Conservation (phyloP, 2,888 invertebrate species). For the Gari tellinella region DNA sequence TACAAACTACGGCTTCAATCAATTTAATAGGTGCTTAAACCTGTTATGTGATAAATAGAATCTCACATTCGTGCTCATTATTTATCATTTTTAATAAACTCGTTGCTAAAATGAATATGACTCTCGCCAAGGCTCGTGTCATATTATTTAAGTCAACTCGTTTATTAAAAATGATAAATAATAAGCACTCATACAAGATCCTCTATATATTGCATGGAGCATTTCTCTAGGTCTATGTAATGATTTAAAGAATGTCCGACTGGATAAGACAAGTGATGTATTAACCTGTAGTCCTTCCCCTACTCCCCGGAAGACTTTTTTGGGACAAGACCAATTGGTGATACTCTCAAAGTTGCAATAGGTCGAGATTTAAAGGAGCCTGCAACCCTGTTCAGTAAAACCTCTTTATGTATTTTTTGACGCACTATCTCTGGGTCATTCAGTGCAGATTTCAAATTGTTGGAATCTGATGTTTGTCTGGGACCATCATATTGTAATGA, state of each 20-base stretch:
- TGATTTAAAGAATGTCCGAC: slow-evolving; percentile 29
- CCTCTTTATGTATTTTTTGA: slow-evolving; percentile 16
- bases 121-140: too few relatives aligned
- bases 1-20: too few relatives aligned
- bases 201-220: slow-evolving; percentile 49
- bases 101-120: too few relatives aligned
- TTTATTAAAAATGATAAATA: too few relatives aligned
- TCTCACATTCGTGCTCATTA: too few relatives aligned
- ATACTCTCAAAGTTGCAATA: slow-evolving; percentile 19
- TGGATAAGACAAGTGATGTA: slow-evolving; percentile 43
- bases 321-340: slow-evolving; percentile 35
- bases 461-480: background rate
- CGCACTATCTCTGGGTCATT: background rate
- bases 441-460: slow-evolving; percentile 15
- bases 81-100: too few relatives aligned
- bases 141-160: too few relatives aligned
- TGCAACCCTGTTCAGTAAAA: slow-evolving; percentile 14
- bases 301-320: slow-evolving; percentile 28
- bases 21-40: too few relatives aligned
- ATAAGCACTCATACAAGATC: too few relatives aligned
- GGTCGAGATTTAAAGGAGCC: slow-evolving; percentile 25
- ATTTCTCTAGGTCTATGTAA: slow-evolving; percentile 28
- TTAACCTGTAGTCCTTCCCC: slow-evolving; percentile 23
- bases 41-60: too few relatives aligned
- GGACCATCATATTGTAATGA: slow-evolving; percentile 15